Base-by-base conservation (phyloP, 2,113 vertebrate species). In the Psettodes erumei region DNA sequence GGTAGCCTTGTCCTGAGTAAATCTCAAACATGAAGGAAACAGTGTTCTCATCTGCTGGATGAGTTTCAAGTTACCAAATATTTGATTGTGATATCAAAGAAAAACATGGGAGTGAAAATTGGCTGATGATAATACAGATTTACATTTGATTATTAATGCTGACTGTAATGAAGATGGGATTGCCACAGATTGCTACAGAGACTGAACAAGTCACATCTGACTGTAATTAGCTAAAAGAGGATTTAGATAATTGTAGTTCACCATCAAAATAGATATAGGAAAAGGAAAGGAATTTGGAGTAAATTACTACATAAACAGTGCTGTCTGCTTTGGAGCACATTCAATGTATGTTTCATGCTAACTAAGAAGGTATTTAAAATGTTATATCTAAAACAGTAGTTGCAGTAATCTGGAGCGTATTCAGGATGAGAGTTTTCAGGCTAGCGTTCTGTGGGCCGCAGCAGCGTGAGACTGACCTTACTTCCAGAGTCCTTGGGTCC, bases 401-500 rank as follows among this genome's bases (percentile, higher is more conserved):
- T 87, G 79, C 77, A 89, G 75, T 89, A 90, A 90, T 90, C 86
- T 92, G 91, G 79, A 87, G 82, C 82, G 75, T 86, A 74, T 89
- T 92, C 66, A 87, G 77, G 75, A 86, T 91, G 87, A 85, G 58
- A 83, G 81, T 66, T 91, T n/a, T 89, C 70, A 87, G 88, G 80
- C 89, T 91, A 88, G 84, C 79, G 80, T 91, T 91, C 86, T 85
- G 82, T 74, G 72, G 80, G 89, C 89, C 81, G 64, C 82, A 87
- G 83, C 86, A 87, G 90, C 87, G 93, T 95, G 95, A 91, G 94
- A 99, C 98, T 99, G 96, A 99, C 98, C 98, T 99, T 99, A 98
- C 98, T 99, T 98, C 98, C 98, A 95, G 98, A 99, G 97, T 99
- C 98, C 98, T 99, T 99, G 96, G 97, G 84, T 98, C 98, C 98